Percentiles rank a stretch among this genome's conserved stretches.
phyloP scores from a whole-genome alignment of 1,140 invertebrate species.

The Rhagoletis pomonella region DNA sequence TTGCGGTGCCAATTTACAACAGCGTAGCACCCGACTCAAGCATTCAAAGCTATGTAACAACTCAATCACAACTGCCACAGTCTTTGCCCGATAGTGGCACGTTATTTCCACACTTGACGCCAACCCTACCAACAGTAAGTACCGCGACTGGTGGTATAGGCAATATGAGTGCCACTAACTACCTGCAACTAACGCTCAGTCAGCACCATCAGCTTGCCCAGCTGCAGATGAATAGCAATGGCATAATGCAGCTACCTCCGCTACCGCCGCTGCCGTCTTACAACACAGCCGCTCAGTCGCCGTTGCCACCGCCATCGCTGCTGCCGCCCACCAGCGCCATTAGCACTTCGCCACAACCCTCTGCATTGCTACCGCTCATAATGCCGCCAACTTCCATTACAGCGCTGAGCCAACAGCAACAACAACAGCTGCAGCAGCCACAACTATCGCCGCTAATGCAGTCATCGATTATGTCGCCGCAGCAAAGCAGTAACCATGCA shows the following conservation, averaged over 20 bases:
- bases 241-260: background rate
- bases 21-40: background rate
- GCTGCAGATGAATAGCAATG: background rate
- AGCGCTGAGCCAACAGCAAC: slow-evolving; percentile 7
- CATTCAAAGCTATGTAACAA: background rate
- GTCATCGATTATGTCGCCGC: slow-evolving; percentile 43
- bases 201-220: slow-evolving; percentile 5
- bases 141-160: background rate
- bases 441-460: slow-evolving; percentile 44
- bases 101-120: background rate
- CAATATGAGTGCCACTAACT: background rate
- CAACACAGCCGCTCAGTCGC: background rate
- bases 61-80: background rate
- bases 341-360: background rate
- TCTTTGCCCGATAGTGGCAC: background rate
- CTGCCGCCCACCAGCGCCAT: background rate
- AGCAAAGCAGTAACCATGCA: slow-evolving; percentile 45
- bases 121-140: slow-evolving; percentile 46
- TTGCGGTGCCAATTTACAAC: slow-evolving; percentile 1
- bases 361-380: slow-evolving; percentile 16
- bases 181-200: slow-evolving; percentile 1
- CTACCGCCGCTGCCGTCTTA: background rate
- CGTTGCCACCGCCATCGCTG: slow-evolving; percentile 8
- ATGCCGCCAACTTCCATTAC: slow-evolving; percentile 16
- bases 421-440: slow-evolving; percentile 15